phyloP scores from a whole-genome alignment of 1,140 invertebrate species.

The Asobara japonica region DNA sequence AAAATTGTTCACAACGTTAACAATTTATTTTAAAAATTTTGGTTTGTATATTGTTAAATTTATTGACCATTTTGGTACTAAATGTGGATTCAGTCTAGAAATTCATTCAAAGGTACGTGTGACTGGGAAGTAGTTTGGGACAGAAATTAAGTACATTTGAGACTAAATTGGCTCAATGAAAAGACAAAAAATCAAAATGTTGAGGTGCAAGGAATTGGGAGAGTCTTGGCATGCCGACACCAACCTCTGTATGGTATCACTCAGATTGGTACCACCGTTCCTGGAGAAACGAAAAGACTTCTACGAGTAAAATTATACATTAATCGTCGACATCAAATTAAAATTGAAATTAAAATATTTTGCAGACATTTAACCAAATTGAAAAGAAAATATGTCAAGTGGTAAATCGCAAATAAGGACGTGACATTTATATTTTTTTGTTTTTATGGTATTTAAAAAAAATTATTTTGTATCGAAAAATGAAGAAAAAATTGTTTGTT shows the following conservation, averaged over 20 bases:
- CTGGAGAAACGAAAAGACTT: slow-evolving; percentile 46
- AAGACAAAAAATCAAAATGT: neutral
- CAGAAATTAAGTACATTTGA: neutral
- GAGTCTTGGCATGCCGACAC: slow-evolving; percentile 31
- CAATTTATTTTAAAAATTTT: no score
- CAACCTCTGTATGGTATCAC: slow-evolving; percentile 55
- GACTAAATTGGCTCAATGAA: neutral
- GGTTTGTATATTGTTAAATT: no score
- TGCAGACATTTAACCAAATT: no score
- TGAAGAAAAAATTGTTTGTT: no score
- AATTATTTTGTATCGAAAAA: no score
- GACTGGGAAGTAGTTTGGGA: neutral
- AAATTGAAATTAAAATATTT: no score
- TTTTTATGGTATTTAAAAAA: no score
- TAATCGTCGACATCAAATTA: neutral
- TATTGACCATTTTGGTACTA: no score
- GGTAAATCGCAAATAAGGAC: neutral
- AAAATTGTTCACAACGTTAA: no score
- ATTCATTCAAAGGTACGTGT: neutral
- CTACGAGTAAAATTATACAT: slow-evolving; percentile 26
- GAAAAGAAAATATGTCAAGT: neutral
- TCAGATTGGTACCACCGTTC: slow-evolving; percentile 51
- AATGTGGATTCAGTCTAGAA: slow-evolving; percentile 4
- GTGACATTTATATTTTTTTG: no score
- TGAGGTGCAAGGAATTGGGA: neutral